Evolutionary conservation across 2,113 vertebrate species (phyloP).

Genomic region (Sturnus vulgaris): DNA sequence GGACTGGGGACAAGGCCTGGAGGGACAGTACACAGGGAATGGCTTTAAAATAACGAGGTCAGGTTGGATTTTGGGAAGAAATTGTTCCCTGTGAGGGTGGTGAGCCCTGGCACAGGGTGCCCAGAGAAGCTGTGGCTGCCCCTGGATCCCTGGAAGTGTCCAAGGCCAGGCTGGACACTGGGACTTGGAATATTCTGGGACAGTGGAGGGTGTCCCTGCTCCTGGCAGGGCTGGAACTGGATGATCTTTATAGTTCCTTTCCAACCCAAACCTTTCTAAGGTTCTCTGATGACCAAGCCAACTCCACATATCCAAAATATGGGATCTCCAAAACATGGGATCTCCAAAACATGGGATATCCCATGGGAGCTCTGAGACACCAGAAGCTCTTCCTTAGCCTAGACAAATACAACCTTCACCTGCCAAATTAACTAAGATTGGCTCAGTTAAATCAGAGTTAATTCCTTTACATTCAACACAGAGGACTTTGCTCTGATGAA

Average conservation of each 20-base stretch:
- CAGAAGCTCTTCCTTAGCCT: not conserved
- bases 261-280: not conserved
- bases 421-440: not conserved
- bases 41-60: not conserved
- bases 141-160: not conserved
- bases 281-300: rapidly evolving
- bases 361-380: rapidly evolving
- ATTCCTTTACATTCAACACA: not conserved
- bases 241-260: not conserved
- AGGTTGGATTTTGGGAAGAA: not conserved
- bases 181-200: rapidly evolving
- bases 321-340: too few relatives aligned
- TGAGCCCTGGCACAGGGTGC: rapidly evolving
- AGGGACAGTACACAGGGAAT: not conserved
- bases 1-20: not conserved
- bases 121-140: not conserved
- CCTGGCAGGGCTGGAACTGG: rapidly evolving
- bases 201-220: rapidly evolving
- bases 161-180: rapidly evolving
- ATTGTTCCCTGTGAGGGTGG: not conserved
- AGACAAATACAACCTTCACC: not conserved
- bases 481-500: not conserved
- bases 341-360: too few relatives aligned
- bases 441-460: not conserved
- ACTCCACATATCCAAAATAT: not conserved